Evolutionary conservation across 2,888 invertebrate genomes (phyloP), one percentile per base, ranked within the genome.

Genomic region (Timema cristinae): DNA sequence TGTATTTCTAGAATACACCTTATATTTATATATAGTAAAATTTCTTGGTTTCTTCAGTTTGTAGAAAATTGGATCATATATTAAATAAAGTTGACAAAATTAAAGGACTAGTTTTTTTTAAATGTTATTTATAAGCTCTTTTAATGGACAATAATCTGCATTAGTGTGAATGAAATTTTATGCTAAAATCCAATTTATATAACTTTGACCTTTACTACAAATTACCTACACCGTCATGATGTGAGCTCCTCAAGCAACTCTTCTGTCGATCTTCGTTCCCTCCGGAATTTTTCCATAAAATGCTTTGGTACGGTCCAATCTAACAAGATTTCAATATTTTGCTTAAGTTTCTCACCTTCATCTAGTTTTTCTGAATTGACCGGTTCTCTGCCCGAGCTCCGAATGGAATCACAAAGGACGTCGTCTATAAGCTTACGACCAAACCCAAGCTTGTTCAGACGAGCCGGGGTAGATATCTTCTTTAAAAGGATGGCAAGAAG

Each of bases 221-320:
- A 63, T 63, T 63, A 11, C 50, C 73, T 69, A 70, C 73, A 72
- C 69, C 70, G 76, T 82, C 83, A 86, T 70, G 85, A 84, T 2
- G 92, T 91, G 73, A 93, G 83, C 74, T 91, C 87, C 80, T 93
- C 93, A 73, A 95, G 83, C 73, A 94, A 85, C 78, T 92, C 91
- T 79, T 93, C 94, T 0, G 90, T 90, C 0, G 90, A 89, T 77
- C 91, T 90, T 75, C 91, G 89, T 79, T 93, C 90, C 73, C 86
- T 86, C 75, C 86, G 86, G 78, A 94, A 93, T 77, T 87, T 88
- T 48, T 89, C 87, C 93, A 94, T 92, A 77, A 91, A 90, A 59
- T 88, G 85, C 76, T 88, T 86, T 0, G 94, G 94, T 67, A 94
- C 90, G 13, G 94, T 93, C 87, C 92, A 92, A 72, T 91, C 89